A percentile compares a stretch with the other conserved stretches of the same genome.
phyloP scores from a whole-genome alignment of 2,113 vertebrate species.

The Spea multiplicata region DNA sequence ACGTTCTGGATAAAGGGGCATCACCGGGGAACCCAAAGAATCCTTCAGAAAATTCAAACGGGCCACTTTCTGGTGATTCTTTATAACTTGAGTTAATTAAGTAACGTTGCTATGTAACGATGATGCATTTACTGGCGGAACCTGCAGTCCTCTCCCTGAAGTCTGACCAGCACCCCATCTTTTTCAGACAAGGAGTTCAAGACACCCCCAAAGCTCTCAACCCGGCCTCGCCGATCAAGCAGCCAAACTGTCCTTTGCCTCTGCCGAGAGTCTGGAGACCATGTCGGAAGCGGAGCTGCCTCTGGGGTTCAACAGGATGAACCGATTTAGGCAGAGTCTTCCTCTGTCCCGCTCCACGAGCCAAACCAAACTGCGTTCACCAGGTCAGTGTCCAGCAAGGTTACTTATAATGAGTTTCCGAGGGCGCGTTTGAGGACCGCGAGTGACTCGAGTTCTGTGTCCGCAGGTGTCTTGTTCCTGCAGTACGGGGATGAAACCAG shows the following conservation, averaged over 20 bases:
- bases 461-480: conserved; percentile 90
- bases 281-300: conserved; percentile 98
- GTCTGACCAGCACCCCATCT: too few species aligned
- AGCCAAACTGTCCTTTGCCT: conserved; percentile 93
- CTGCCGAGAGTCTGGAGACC: conserved; percentile 94
- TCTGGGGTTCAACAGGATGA: conserved; percentile 95
- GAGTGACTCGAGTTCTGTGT: conserved; percentile 26
- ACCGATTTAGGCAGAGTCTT: conserved; percentile 95
- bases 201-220: conserved; percentile 93
- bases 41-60: too few species aligned
- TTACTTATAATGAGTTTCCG: too few species aligned
- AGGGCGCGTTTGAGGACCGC: too few species aligned
- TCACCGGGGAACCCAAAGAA: too few species aligned
- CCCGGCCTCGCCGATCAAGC: conserved; percentile 94
- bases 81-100: too few species aligned
- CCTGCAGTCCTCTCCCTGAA: too few species aligned
- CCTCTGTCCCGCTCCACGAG: conserved; percentile 93
- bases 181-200: conserved; percentile 86
- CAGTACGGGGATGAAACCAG: conserved; percentile 96
- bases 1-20: too few species aligned
- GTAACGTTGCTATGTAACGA: too few species aligned
- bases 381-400: conserved; percentile 69
- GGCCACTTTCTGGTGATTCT: too few species aligned
- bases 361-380: conserved; percentile 94
- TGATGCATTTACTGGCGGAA: too few species aligned